Percentiles rank a stretch among this genome's conserved stretches.
These are phyloP conservation scores for Pseudonaja textilis DNA, from an alignment of 2,113 vertebrate genomes.

Conservation along the genomic window DNA sequence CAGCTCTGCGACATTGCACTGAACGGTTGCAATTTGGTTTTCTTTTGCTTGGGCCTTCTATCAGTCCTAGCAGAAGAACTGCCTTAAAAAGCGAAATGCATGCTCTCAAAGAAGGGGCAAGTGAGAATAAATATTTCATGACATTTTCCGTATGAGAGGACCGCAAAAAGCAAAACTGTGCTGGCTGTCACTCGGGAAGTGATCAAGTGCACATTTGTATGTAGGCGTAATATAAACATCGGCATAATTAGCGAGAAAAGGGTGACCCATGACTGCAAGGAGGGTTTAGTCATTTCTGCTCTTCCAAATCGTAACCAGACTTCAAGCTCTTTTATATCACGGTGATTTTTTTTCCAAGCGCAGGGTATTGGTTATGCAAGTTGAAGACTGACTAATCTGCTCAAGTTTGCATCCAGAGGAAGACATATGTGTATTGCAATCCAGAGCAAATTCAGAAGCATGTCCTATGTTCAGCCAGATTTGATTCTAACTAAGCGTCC, in stretches of 20 bases:
- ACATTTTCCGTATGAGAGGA: neutral
- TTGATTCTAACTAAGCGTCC: neutral
- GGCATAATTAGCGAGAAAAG: neutral
- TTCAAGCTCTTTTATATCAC: neutral
- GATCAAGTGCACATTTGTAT: neutral
- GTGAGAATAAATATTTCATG: conserved; percentile 7
- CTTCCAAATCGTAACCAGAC: neutral
- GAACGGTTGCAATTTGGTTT: neutral
- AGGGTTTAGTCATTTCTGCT: neutral
- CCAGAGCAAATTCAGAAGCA: neutral
- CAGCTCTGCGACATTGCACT: neutral
- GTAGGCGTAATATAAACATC: neutral
- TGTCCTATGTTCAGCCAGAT: neutral
- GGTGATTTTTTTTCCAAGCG: neutral
- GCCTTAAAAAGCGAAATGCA: neutral
- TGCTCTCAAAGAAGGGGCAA: neutral
- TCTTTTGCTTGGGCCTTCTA: neutral
- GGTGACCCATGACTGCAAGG: neutral
- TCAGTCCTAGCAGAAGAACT: neutral
- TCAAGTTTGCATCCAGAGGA: neutral
- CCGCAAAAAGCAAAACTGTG: neutral
- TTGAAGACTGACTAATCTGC: neutral
- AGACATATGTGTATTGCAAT: neutral
- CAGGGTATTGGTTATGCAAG: too few species aligned
- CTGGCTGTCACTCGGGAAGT: neutral